Conservation (phyloP, 1,140 invertebrate genomes). For the Neotoxoptera formosana region DNA sequence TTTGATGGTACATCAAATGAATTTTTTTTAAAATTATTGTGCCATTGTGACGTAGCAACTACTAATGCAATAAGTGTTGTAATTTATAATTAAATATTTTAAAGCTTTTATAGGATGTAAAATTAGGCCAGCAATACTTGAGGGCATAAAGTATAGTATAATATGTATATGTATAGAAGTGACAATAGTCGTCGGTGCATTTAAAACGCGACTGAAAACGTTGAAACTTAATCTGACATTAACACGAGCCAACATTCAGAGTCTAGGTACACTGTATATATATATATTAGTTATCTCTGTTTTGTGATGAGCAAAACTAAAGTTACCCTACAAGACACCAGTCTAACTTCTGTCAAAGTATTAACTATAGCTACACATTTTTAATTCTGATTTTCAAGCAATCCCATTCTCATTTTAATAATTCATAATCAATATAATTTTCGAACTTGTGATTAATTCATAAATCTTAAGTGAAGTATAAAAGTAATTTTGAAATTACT, state of each 20-base stretch:
- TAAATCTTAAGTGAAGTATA: neutral
- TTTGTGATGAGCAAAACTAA: neutral
- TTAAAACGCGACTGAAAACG: neutral
- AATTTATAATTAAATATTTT: neutral
- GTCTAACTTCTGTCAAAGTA: neutral
- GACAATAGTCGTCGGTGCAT: constrained; percentile 5
- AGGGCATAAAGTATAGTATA: neutral
- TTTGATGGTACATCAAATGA: no score
- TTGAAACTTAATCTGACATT: constrained; percentile 49
- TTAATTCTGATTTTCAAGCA: neutral
- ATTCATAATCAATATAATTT: constrained; percentile 19
- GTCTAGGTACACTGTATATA: neutral
- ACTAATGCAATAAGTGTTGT: neutral
- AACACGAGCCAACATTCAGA: neutral
- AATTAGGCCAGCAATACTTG: neutral
- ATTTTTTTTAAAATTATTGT: neutral
- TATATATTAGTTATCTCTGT: neutral
- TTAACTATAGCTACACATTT: neutral
- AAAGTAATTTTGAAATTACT: neutral
- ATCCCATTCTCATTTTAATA: neutral
- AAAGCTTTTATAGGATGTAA: neutral
- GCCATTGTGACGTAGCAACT: neutral
- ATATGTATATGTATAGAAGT: neutral
- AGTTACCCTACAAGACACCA: neutral
- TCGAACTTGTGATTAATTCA: neutral